These are phyloP conservation scores for Aurelia sp. DNA, from an alignment of 30 jellyfish, hydroid and myxozoan species.

Conservation along the genomic window DNA sequence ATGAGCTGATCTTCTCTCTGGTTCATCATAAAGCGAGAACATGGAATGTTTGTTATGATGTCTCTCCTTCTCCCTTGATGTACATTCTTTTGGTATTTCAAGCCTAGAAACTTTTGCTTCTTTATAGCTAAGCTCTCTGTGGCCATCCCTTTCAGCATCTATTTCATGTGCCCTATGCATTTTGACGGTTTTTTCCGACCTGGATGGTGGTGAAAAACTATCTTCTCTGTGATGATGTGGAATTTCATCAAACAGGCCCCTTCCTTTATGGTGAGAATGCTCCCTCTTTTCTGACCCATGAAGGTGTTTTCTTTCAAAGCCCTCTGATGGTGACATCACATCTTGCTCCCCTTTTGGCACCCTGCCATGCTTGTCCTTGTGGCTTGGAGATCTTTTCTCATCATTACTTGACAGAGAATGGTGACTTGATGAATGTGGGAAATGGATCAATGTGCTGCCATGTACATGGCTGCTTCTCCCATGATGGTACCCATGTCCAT, in stretches of 20 bases:
- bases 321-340: not conserved
- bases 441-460: slow-evolving; percentile 78
- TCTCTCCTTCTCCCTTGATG: not conserved
- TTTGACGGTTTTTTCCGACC: not conserved
- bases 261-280: not conserved
- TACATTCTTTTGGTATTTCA: slow-evolving; percentile 3
- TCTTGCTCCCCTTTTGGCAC: not conserved
- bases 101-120: not conserved
- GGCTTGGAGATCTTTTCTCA: slow-evolving; percentile 52
- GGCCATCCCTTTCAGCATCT: slow-evolving; percentile 1
- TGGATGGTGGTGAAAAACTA: slow-evolving; percentile 19
- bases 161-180: not conserved
- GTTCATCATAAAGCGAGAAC: not conserved
- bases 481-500: slow-evolving; percentile 53
- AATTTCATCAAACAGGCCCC: not conserved
- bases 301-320: not conserved
- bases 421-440: slow-evolving; percentile 81
- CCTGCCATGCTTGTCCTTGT: slow-evolving; percentile 23
- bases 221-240: slow-evolving; percentile 10
- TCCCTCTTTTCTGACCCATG: not conserved
- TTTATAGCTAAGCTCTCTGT: not conserved
- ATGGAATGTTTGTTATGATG: not conserved
- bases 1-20: slow-evolving; percentile 1
- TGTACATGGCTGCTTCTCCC: slow-evolving; percentile 48
- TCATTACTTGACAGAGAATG: slow-evolving; percentile 41